phyloP scores from a whole-genome alignment of 2,113 vertebrate species.

The Oenanthe oenanthe region DNA sequence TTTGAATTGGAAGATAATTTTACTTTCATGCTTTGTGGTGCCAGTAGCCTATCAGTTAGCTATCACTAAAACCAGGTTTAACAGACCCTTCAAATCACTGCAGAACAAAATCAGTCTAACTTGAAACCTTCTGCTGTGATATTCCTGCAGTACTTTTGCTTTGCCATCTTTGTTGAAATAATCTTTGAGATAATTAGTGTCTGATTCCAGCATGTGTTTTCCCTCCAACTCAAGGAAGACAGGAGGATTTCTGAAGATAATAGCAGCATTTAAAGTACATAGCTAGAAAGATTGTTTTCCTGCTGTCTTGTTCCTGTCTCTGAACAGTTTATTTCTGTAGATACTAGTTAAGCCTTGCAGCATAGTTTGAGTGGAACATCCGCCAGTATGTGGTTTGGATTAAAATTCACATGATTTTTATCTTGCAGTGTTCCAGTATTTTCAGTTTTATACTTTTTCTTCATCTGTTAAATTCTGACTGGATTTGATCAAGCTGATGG shows the following conservation, averaged over 20 bases:
- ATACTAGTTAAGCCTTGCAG: background rate
- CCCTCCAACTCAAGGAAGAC: background rate
- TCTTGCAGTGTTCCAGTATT: background rate
- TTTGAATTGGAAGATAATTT: background rate
- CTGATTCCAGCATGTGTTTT: background rate
- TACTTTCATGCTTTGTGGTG: background rate
- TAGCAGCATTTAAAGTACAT: background rate
- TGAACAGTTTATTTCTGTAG: background rate
- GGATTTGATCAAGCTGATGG: background rate
- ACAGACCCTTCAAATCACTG: background rate
- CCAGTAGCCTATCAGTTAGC: background rate
- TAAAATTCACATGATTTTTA: slow-evolving; percentile 1
- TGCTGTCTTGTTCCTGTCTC: background rate
- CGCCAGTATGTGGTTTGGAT: background rate
- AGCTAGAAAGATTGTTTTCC: background rate
- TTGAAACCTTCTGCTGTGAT: background rate
- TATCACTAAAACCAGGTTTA: background rate
- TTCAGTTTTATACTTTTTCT: background rate
- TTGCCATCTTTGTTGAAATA: background rate
- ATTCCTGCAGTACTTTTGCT: background rate
- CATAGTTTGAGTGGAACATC: background rate
- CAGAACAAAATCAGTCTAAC: background rate
- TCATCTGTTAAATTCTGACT: background rate
- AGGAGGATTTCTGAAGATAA: background rate
- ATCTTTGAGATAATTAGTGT: background rate